A percentile compares a stretch with the other conserved stretches of the same genome.
These are phyloP conservation scores for Rhinogobius similis DNA, from an alignment of 2,113 vertebrate species.

Conservation along the genomic window DNA sequence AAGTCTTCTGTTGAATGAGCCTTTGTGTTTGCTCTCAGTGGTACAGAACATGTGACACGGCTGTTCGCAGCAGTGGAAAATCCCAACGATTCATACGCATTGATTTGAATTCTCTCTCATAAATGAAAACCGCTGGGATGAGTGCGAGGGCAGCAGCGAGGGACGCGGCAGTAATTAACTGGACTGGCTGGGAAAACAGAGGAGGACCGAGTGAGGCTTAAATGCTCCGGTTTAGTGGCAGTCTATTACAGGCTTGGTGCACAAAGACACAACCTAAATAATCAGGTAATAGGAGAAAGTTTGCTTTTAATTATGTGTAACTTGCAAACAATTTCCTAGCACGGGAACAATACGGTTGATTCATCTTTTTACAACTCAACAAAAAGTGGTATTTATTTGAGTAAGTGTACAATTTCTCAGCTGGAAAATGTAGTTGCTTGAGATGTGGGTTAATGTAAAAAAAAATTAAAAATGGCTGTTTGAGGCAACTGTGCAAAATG, in stretches of 20 bases:
- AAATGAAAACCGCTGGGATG: conserved; percentile 39
- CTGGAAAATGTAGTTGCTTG: neutral
- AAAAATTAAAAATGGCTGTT: too few species aligned
- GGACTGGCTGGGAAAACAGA: conserved; percentile 6
- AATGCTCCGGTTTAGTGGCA: conserved; percentile 1
- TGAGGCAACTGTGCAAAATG: too few species aligned
- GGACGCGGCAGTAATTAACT: conserved; percentile 7
- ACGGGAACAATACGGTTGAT: neutral
- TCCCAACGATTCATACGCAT: conserved; percentile 62
- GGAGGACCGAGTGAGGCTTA: conserved; percentile 2
- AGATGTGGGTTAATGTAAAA: too few species aligned
- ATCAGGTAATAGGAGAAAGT: neutral
- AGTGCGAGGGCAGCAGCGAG: conserved; percentile 17
- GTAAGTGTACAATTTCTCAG: neutral
- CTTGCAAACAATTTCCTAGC: neutral
- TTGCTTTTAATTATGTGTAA: neutral
- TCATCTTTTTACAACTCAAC: neutral
- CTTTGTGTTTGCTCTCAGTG: conserved; percentile 12
- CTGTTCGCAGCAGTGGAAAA: conserved; percentile 59
- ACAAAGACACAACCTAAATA: neutral
- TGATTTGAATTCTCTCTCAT: conserved; percentile 57
- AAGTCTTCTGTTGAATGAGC: conserved; percentile 11
- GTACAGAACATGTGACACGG: conserved; percentile 45
- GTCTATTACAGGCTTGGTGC: conserved; percentile 3
- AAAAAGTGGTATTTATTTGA: neutral